Conservation (phyloP, 2,113 vertebrate species). For the Cercocebus atys region DNA sequence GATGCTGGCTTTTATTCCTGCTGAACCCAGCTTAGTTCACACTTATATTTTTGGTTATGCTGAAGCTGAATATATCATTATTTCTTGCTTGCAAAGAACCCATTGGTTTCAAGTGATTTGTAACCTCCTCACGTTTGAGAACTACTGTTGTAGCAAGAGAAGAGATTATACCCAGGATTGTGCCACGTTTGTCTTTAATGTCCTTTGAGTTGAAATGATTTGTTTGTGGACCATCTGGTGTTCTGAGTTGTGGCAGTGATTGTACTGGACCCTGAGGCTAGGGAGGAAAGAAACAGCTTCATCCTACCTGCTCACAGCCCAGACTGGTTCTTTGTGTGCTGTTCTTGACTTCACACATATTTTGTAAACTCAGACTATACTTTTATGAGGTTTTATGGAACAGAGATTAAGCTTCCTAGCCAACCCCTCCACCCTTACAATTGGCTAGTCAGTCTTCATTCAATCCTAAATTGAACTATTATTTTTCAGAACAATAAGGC, state of each 20-base stretch:
- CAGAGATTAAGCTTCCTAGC: background rate
- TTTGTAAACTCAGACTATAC: slow-evolving; percentile 49
- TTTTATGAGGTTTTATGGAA: background rate
- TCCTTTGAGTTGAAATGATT: background rate
- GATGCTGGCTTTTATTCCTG: background rate
- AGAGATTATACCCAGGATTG: background rate
- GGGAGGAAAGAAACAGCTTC: background rate
- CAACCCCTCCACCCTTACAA: background rate
- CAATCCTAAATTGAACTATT: slow-evolving; percentile 28
- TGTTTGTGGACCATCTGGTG: background rate
- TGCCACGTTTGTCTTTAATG: background rate
- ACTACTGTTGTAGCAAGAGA: background rate
- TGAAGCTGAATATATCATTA: background rate
- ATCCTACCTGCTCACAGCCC: background rate
- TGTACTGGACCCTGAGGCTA: background rate
- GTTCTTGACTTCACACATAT: background rate
- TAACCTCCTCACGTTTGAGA: background rate
- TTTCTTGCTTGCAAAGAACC: background rate
- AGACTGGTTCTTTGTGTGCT: background rate
- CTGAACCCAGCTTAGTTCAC: background rate
- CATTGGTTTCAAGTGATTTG: background rate
- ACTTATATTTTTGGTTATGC: rapidly evolving
- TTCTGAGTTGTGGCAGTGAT: background rate
- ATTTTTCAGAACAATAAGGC: slow-evolving; percentile 43
- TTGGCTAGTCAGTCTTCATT: background rate